phyloP scores from a whole-genome alignment of 2,113 vertebrate species.

The Epinephelus lanceolatus region DNA sequence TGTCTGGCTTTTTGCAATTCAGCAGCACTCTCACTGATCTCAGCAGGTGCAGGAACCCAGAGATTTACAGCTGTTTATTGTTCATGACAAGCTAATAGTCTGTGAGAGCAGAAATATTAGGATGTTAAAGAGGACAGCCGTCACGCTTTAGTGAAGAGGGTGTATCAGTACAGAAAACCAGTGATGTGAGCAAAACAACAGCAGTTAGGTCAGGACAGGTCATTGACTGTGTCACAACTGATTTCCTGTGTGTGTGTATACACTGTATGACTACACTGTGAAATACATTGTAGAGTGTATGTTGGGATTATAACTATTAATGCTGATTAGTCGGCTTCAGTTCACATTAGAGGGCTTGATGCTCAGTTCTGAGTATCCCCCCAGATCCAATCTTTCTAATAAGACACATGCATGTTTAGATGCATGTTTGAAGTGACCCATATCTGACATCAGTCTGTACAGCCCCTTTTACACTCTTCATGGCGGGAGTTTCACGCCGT shows the following conservation, averaged over 20 bases:
- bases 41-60: slow-evolving; percentile 49
- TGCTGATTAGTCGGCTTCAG: neutral
- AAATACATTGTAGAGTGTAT: slow-evolving; percentile 12
- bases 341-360: too few species aligned
- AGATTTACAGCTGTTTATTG: slow-evolving; percentile 50
- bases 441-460: too few species aligned
- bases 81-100: slow-evolving; percentile 16
- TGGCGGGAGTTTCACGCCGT: too few species aligned
- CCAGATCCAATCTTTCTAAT: too few species aligned
- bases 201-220: neutral
- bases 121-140: neutral
- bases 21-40: slow-evolving; percentile 39
- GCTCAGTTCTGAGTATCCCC: too few species aligned
- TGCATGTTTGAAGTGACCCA: too few species aligned
- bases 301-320: neutral
- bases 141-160: neutral
- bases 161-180: neutral
- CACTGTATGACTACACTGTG: neutral
- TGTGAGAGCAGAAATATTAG: slow-evolving; percentile 9
- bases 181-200: neutral
- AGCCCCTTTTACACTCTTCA: too few species aligned
- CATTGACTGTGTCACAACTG: slow-evolving; percentile 3
- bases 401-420: too few species aligned
- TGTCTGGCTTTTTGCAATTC: slow-evolving; percentile 14
- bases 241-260: slow-evolving; percentile 1